Base-by-base conservation (phyloP, 2,888 invertebrate genomes). In the Perithous albicinctus region DNA sequence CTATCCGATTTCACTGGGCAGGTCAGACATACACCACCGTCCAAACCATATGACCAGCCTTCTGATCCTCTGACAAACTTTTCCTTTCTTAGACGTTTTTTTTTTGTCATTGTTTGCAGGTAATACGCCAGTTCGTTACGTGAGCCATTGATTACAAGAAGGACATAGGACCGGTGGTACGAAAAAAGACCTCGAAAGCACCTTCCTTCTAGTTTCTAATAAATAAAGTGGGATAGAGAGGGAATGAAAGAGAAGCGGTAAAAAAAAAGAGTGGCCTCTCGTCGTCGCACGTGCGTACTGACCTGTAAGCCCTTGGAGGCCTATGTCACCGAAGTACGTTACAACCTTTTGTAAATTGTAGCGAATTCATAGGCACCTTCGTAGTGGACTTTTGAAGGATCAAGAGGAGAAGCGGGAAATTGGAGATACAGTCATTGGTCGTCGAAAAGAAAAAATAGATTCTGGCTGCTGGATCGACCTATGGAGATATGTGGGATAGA, bases 1-100 rank as follows among this genome's bases (percentile, higher is more conserved):
- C 91, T 89, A 91, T 91, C 90, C 88, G 85, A 91, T 91, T 91
- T 91, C 90, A 86, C 80, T 83, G 86, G 87, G 78, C 89, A 88
- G 87, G 88, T 88, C 89, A 86, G 86, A 84, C 81, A 80, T 83
- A 82, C 85, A 85, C 77, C 85, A 85, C 77, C 35, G 74, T 69
- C 46, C 56, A 43, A 56, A 75, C 46, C 29, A 43, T n/a, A n/a
- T 70, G 70, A 75, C 75, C 78, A 54, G 70, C 75, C 54, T 78
- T 23, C 38, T 32, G 63, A 56, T 74, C 69, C 78, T 78, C 66
- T 46, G 51, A 54, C 78, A 43, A 78, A 75, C 78, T 80, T 76
- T 75, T 78, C 79, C 20, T 74, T 69, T 77, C 56, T 72, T 78
- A 12, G 32, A 38, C 46, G 46, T 64, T 46, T 73, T 63, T 59